These are phyloP conservation scores for Pelodytes ibericus DNA, from an alignment of 2,797 vertebrate species.

Conservation along the genomic window DNA sequence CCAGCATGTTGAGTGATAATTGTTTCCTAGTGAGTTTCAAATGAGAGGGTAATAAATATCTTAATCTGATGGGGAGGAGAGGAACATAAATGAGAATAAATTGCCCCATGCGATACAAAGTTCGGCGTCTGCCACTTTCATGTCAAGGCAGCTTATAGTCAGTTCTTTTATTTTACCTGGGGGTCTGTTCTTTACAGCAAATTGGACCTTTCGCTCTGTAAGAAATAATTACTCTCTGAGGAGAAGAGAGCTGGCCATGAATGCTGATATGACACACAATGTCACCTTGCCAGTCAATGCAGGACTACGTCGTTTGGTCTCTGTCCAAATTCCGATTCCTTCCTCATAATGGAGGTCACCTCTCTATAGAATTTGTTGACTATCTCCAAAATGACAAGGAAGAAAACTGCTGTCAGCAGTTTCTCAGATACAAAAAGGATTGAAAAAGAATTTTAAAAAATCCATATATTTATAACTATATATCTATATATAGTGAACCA, in stretches of 20 bases:
- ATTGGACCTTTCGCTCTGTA: constrained; percentile 88
- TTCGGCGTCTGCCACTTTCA: constrained; percentile 27
- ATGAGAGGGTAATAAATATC: neutral
- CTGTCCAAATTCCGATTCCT: constrained; percentile 61
- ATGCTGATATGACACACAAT: constrained; percentile 89
- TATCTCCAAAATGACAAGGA: constrained; percentile 65
- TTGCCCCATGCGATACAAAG: neutral
- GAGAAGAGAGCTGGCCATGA: constrained; percentile 80
- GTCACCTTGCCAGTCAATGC: constrained; percentile 89
- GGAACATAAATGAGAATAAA: constrained; percentile 28
- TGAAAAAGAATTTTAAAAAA: constrained; percentile 46
- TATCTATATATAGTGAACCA: no score
- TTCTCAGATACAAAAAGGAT: constrained; percentile 50
- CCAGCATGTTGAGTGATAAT: fast-evolving
- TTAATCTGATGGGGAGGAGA: constrained; percentile 3
- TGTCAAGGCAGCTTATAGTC: constrained; percentile 55
- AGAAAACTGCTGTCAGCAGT: constrained; percentile 67
- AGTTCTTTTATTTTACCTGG: constrained; percentile 68
- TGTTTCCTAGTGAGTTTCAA: neutral
- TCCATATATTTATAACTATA: no score
- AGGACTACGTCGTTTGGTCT: constrained; percentile 66
- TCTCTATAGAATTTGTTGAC: constrained; percentile 67
- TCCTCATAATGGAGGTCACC: constrained; percentile 71
- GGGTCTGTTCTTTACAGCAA: constrained; percentile 90
- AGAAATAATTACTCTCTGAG: constrained; percentile 90